Percentiles rank a stretch among this genome's conserved stretches.
Evolutionary conservation across 1,140 invertebrate genomes (phyloP).

Genomic region (Aphaenogaster floridana): DNA sequence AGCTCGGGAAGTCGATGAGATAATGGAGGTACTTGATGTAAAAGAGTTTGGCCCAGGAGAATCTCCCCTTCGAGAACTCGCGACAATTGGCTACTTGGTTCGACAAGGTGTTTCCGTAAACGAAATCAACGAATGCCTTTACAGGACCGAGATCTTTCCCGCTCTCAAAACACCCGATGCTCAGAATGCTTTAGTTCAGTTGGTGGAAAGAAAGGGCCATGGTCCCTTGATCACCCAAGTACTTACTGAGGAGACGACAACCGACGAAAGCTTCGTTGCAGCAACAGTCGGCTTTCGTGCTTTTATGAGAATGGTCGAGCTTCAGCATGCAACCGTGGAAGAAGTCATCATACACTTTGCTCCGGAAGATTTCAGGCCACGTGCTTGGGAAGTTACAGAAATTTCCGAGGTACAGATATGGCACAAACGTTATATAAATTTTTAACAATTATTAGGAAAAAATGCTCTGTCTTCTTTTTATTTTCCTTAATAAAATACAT

Average conservation of each 20-base stretch:
- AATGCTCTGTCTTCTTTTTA: not conserved
- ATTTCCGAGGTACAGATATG: constrained; percentile 87
- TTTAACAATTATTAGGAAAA: not conserved
- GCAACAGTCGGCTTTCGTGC: constrained; percentile 93
- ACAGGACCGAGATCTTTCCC: constrained; percentile 93
- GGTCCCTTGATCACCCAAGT: constrained; percentile 93
- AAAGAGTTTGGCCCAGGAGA: constrained; percentile 94
- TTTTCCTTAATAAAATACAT: not conserved
- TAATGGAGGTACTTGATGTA: constrained; percentile 91
- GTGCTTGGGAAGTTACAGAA: constrained; percentile 92
- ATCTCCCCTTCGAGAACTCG: constrained; percentile 92
- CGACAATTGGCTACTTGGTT: constrained; percentile 92
- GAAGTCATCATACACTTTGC: constrained; percentile 93
- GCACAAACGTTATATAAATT: not conserved
- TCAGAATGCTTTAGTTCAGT: constrained; percentile 93
- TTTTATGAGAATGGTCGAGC: constrained; percentile 94
- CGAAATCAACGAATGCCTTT: constrained; percentile 91
- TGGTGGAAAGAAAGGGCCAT: constrained; percentile 93
- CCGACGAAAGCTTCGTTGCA: constrained; percentile 91
- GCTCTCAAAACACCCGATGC: constrained; percentile 92
- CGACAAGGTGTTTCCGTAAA: constrained; percentile 91
- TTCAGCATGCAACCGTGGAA: constrained; percentile 93
- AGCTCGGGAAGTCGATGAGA: constrained; percentile 91
- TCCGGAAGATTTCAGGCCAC: constrained; percentile 93
- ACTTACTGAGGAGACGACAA: constrained; percentile 91